Evolutionary conservation across 1,140 invertebrate genomes (phyloP), one percentile per base, ranked within the genome.

Genomic region (Notospermus geniculatus): DNA sequence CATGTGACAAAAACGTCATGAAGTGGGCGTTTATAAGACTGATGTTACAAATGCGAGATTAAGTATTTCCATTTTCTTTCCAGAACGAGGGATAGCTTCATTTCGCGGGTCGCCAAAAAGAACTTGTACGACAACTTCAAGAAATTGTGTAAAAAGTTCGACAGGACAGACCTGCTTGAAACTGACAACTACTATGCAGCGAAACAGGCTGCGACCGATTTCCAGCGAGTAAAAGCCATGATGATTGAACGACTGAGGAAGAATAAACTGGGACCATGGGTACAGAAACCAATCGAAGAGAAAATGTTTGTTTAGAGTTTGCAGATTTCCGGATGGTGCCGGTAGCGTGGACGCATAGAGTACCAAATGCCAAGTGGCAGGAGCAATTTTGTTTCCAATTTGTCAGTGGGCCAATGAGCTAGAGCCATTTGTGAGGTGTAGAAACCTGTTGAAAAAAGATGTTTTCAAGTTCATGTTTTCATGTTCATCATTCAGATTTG

Each of bases 261-360:
- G 39, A 71, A 73, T 46, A 71, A 71, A 7, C 76, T 69, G 65
- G 75, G 81, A 22, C 71, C 65, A 2, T 83, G 82, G 82, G 75
- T 82, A n/a, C 67, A 70, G 28, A 82, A 82, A 67, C 82, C 82
- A 43, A 62, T 73, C 9, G 82, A 83, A 63, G 81, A 82, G 60
- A 76, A 82, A 63, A 79, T 82, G 75, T 83, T 83, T 64, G 56
- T 66, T 29, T 75, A 50, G 27, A 36, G 15, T 15, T n/a, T n/a
- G n/a, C n/a, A n/a, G n/a, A n/a, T n/a, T n/a, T n/a, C n/a, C n/a
- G n/a, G n/a, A n/a, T n/a, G n/a, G n/a, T n/a, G n/a, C n/a, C n/a
- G n/a, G n/a, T n/a, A n/a, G n/a, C n/a, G n/a, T n/a, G n/a, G n/a
- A n/a, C n/a, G n/a, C n/a, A n/a, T n/a, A n/a, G n/a, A n/a, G n/a